These are phyloP conservation scores for Andricus grossulariae DNA, from an alignment of 1,140 invertebrate species.

Conservation along the genomic window DNA sequence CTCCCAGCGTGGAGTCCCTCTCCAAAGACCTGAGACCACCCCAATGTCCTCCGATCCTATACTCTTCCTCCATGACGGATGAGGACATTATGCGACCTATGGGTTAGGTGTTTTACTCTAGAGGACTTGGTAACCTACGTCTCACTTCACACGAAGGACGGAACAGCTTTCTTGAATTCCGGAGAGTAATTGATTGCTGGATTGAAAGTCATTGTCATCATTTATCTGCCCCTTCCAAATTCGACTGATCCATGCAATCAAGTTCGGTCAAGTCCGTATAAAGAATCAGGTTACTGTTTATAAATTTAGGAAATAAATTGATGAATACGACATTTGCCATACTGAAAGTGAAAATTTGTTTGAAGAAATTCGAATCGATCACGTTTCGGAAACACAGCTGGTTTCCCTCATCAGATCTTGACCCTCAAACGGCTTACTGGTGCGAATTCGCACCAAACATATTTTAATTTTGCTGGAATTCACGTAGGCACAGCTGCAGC, in stretches of 20 bases:
- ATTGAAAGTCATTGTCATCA: not conserved
- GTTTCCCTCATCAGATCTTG: too few relatives aligned
- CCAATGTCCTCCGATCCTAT: conserved; percentile 52
- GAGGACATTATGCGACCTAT: conserved; percentile 59
- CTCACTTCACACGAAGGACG: conserved; percentile 31
- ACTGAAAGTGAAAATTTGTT: too few relatives aligned
- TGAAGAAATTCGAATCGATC: too few relatives aligned
- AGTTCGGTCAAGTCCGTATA: not conserved
- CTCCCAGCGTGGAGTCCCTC: conserved; percentile 63
- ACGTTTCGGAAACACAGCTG: too few relatives aligned
- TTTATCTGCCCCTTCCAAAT: too few relatives aligned
- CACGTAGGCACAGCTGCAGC: too few relatives aligned
- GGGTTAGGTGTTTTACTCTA: conserved; percentile 58
- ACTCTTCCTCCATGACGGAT: conserved; percentile 55
- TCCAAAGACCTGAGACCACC: conserved; percentile 57
- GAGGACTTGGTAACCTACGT: conserved; percentile 47
- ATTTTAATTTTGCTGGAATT: too few relatives aligned
- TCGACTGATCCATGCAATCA: not conserved
- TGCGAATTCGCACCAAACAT: too few relatives aligned
- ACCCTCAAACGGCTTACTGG: too few relatives aligned
- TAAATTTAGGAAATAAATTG: too few relatives aligned
- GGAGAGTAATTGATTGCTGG: not conserved
- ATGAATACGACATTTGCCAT: too few relatives aligned
- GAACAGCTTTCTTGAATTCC: conserved; percentile 35
- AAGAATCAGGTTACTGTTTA: too few relatives aligned